Conservation (phyloP, 2,888 invertebrate genomes). For the Amiota communis region DNA sequence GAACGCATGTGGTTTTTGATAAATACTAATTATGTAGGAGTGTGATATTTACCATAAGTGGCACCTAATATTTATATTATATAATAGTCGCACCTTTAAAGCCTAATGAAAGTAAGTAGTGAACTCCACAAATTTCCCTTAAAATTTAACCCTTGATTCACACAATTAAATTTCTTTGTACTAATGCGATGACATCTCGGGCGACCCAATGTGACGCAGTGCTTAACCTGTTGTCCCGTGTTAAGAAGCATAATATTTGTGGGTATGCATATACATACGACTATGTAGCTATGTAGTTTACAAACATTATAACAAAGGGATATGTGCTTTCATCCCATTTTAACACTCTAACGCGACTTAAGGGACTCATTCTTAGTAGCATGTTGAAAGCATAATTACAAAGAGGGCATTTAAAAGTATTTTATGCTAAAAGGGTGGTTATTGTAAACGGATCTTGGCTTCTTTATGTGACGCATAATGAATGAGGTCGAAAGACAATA, state of each 20-base stretch:
- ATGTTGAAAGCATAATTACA: conserved; percentile 51
- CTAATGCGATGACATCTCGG: conserved; percentile 15
- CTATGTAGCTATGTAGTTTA: too few relatives aligned
- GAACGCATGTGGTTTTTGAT: too few relatives aligned
- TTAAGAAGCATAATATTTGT: background rate
- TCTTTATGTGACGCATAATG: conserved; percentile 45
- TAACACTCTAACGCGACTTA: conserved; percentile 45
- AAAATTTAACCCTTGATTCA: too few relatives aligned
- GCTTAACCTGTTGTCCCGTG: conserved; percentile 17
- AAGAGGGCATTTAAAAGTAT: conserved; percentile 59
- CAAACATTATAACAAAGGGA: conserved; percentile 13
- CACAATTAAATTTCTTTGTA: background rate
- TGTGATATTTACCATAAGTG: too few relatives aligned
- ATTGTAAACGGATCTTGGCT: background rate
- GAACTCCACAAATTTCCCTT: too few relatives aligned
- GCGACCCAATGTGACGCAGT: conserved; percentile 21
- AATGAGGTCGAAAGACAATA: conserved; percentile 55
- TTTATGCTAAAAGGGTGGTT: conserved; percentile 44
- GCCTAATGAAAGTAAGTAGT: too few relatives aligned
- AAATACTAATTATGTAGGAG: too few relatives aligned
- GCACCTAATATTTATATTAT: too few relatives aligned
- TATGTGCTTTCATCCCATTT: conserved; percentile 38
- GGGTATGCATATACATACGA: too few relatives aligned
- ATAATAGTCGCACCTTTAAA: too few relatives aligned
- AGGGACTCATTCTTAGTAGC: conserved; percentile 45